Conservation (phyloP, 2,888 invertebrate genomes). For the Pogonocherus hispidulus region DNA sequence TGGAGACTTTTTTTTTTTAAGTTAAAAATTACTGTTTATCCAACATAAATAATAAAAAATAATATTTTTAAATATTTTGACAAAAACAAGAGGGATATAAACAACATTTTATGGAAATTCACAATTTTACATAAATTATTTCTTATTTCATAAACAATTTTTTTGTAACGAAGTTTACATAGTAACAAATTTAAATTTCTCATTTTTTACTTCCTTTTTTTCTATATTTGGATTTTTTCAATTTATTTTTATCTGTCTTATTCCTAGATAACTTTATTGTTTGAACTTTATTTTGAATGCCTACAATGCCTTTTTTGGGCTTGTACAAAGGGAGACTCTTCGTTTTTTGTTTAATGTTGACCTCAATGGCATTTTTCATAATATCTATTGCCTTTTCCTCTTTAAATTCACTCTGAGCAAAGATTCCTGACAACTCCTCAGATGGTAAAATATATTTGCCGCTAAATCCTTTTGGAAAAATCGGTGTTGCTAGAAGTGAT, state of each 20-base stretch:
- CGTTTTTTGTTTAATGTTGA: slow-evolving; percentile 46
- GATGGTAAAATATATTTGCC: slow-evolving; percentile 73
- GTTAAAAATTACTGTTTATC: no score
- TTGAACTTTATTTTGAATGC: not conserved
- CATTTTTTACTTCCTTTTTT: not conserved
- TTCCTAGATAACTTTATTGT: not conserved
- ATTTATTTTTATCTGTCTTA: not conserved
- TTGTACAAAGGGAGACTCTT: slow-evolving; percentile 59
- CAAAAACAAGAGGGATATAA: no score
- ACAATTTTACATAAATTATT: no score
- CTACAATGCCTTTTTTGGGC: slow-evolving; percentile 43
- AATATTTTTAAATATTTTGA: no score
- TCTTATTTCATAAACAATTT: no score
- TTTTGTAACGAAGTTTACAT: no score
- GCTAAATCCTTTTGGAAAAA: slow-evolving; percentile 80
- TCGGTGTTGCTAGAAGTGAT: slow-evolving; percentile 71
- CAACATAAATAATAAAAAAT: no score
- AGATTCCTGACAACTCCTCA: slow-evolving; percentile 41
- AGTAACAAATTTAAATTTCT: no score
- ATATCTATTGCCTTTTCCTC: slow-evolving; percentile 71
- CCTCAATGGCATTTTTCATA: slow-evolving; percentile 70
- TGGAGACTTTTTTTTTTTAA: no score
- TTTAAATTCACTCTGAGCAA: slow-evolving; percentile 40
- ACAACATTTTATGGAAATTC: no score
- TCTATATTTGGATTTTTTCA: not conserved